These are phyloP conservation scores for Trimorus sp. DNA, from an alignment of 2,888 invertebrate species.

Conservation along the genomic window DNA sequence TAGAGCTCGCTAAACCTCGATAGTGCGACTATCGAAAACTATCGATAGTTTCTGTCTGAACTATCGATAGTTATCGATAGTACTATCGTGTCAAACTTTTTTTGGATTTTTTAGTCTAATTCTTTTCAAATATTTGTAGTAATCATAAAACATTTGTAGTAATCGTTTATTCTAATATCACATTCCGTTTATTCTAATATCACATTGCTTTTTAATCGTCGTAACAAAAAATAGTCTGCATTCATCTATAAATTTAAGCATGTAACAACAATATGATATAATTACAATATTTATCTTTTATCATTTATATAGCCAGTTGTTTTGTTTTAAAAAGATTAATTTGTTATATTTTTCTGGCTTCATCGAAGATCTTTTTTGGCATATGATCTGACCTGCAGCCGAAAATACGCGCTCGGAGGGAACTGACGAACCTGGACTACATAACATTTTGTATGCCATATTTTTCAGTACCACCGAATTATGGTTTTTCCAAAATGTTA, in stretches of 20 bases:
- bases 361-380: neutral
- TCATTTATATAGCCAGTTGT: neutral
- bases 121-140: neutral
- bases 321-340: constrained; percentile 1
- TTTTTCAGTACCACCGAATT: neutral
- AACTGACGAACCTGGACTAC: neutral
- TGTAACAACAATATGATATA: neutral
- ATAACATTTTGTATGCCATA: neutral
- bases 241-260: neutral
- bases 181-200: neutral
- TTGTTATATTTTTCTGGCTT: neutral
- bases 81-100: constrained; percentile 4
- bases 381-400: neutral
- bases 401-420: neutral
- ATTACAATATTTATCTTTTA: neutral
- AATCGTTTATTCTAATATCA: neutral
- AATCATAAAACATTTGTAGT: neutral
- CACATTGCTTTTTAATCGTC: no score
- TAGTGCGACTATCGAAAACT: constrained; percentile 28
- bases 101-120: neutral
- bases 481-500: constrained; percentile 27
- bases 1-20: constrained; percentile 24
- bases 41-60: constrained; percentile 6
- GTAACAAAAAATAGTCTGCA: no score
- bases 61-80: constrained; percentile 27